Percentiles rank a stretch among this genome's conserved stretches.
phyloP scores from a whole-genome alignment of 2,113 vertebrate genomes.

The Balaenoptera acutorostrata region DNA sequence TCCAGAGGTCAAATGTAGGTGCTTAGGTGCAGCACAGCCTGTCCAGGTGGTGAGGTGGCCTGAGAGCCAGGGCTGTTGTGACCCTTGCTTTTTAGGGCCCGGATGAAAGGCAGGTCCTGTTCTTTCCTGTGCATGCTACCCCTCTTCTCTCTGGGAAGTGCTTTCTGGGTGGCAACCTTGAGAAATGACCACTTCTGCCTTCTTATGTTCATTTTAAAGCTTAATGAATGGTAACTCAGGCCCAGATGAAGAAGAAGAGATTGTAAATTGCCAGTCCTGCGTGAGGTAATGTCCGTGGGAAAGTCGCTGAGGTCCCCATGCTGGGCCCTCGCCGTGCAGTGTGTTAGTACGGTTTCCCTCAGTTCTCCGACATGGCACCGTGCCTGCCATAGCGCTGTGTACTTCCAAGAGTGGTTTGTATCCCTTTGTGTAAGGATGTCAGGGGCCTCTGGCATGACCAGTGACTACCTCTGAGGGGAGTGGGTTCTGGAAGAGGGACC shows the following conservation, averaged over 20 bases:
- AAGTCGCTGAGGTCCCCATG: too few species aligned
- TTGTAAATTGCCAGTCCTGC: background rate
- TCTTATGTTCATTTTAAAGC: background rate
- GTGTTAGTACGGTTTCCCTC: fast-evolving
- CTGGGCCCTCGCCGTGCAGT: fast-evolving
- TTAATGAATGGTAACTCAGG: background rate
- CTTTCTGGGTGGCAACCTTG: background rate
- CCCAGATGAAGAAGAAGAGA: background rate
- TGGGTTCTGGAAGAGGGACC: background rate
- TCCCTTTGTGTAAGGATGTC: background rate
- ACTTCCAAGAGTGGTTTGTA: background rate
- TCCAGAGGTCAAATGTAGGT: background rate
- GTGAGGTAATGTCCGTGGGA: background rate
- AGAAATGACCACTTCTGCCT: background rate
- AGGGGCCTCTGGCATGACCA: background rate
- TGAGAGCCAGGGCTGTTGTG: background rate
- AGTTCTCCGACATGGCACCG: background rate
- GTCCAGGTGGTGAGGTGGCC: background rate
- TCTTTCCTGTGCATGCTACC: background rate
- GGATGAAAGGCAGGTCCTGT: background rate
- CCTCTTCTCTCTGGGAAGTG: background rate
- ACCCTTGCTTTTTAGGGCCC: background rate
- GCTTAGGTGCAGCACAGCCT: background rate
- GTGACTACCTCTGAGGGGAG: background rate
- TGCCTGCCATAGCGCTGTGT: fast-evolving